Base-by-base conservation (phyloP, 2,113 vertebrate species). In the Periophthalmus modestus region DNA sequence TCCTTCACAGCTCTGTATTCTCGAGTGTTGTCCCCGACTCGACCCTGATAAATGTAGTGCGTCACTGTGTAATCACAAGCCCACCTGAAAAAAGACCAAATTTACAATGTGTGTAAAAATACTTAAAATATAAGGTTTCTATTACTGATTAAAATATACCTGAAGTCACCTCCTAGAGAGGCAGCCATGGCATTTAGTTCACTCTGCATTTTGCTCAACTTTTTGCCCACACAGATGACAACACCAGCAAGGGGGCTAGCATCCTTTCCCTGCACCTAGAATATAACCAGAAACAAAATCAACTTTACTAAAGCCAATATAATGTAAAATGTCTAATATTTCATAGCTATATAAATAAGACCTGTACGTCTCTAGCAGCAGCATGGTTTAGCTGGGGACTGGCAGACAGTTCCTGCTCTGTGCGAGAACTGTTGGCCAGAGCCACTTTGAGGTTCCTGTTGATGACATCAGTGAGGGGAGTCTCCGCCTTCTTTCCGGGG, bases 11-110 rank as follows among this genome's bases (percentile, higher is more conserved):
- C 95, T 88, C 89, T 95, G 90, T 97, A 98, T 75, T 99, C 98
- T 33, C 95, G 94, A 63, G 91, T 98, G 87, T 68, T 96, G 91
- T 99, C 97, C 63, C 97, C 96, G 50, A 94, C 94, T n/a, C 95
- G 94, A 23, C 97, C 97, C 70, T 98, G 96, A 85, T 98, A 98
- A 88, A 99, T 94, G 91, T 96, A 99, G 86, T 99, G 98, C 2
- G 98, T 99, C 81, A 99, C 98, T 2, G 95, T 94, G 78, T 98
- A 95, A 83, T 99, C 97, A 90, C 96, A 97, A 36, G 92, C 94
- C 97, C 97, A 98, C 71, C 98, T 99, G 74, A 83, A 79, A 24
- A 79, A 43, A 63, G 50, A n/a, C 1, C 48, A 65, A 39, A 0
- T 62, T 28, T 21, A 36, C 16, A 33, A 18, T 36, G 33, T 63